Evolutionary conservation across 2,113 vertebrate genomes (phyloP), one percentile per base, ranked within the genome.

Genomic region (Eurystomus gularis): DNA sequence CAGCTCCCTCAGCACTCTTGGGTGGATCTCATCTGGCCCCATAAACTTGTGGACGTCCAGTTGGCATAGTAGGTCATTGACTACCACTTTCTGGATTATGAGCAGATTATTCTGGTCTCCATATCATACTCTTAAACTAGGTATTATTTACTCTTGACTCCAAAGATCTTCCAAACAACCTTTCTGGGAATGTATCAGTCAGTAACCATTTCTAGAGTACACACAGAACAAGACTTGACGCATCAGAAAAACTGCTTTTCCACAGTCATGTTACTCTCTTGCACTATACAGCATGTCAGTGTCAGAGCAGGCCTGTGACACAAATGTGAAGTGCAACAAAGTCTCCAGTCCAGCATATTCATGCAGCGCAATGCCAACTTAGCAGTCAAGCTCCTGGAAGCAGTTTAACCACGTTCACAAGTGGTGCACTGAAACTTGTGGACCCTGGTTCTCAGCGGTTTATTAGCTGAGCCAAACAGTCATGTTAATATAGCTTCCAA

Each of bases 281-380:
- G 57, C 44, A 58, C 13, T 26, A 19, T 3, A 31, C 20, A 58
- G 70, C 37, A 25, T 4, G 4, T 6, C 49, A 37, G 19, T 6
- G 9, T 26, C 51, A 52, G 42, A 65, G 24, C 11, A 29, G 40
- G 23, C 14, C 14, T 54, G 25, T 9, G 28, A 52, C 40, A 54
- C 25, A 82, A 49, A 64, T 2, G 0, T 7, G 16, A 37, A 49
- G 24, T 24, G 28, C 49, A 28, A 37, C 1, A 1, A 79, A 78
- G 51, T 13, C 57, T 57, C 21, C 26, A 24, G 31, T 20, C 15
- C 2, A 2, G 26, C 35, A 23, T 2, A 9, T 44, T 39, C 42
- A 31, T 2, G 2, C 55, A 39, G 21, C 11, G 28, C 44, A 54
- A 46, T 11, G 24, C 37, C 51, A 46, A 6, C 6, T 3, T 33